phyloP scores from a whole-genome alignment of 2,888 invertebrate genomes.

The Entomobrya proxima region DNA sequence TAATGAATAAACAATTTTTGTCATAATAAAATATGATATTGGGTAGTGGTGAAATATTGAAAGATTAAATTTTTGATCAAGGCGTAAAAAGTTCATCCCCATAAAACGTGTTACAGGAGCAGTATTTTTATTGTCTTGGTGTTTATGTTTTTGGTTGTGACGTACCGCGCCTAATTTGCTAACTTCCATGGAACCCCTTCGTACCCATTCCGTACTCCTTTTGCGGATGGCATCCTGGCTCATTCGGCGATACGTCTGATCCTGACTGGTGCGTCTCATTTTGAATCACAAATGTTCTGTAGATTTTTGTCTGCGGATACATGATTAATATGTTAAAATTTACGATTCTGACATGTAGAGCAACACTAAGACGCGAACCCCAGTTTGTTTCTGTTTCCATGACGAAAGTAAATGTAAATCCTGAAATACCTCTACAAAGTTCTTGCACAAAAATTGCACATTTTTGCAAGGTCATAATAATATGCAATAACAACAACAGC shows the following conservation, averaged over 20 bases:
- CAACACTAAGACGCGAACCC: too few relatives aligned
- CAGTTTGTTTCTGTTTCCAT: slow-evolving; percentile 12
- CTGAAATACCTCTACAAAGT: too few relatives aligned
- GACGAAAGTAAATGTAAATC: not conserved
- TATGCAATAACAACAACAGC: not conserved
- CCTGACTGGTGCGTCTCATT: slow-evolving; percentile 75
- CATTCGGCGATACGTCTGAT: slow-evolving; percentile 72
- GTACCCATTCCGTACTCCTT: slow-evolving; percentile 74
- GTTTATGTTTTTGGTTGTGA: slow-evolving; percentile 5
- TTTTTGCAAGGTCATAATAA: not conserved
- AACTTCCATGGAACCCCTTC: slow-evolving; percentile 75
- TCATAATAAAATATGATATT: too few relatives aligned
- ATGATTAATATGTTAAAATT: too few relatives aligned
- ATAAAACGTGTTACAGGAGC: too few relatives aligned
- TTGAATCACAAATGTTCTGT: slow-evolving; percentile 12
- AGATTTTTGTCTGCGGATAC: not conserved
- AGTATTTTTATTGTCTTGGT: not conserved
- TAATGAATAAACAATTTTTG: too few relatives aligned
- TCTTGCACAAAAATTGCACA: too few relatives aligned
- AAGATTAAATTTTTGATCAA: too few relatives aligned
- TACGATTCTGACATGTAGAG: too few relatives aligned
- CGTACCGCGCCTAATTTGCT: slow-evolving; percentile 75
- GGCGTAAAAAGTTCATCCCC: not conserved
- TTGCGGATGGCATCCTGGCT: slow-evolving; percentile 74
- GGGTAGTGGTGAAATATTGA: too few relatives aligned